Evolutionary conservation across 1,140 invertebrate genomes (phyloP).

Genomic region (Trypoxylus dichotomus): DNA sequence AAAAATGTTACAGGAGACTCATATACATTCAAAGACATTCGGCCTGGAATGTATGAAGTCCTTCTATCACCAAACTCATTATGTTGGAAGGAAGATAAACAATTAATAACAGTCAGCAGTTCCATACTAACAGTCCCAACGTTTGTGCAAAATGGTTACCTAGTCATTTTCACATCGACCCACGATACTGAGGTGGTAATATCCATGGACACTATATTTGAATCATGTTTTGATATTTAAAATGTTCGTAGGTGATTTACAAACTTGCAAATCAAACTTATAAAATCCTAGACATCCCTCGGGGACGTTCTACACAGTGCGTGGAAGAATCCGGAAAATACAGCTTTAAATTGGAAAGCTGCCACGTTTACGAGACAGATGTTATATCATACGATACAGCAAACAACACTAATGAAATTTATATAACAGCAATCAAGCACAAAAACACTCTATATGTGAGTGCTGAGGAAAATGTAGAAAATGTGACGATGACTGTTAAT

Average conservation of each 20-base stretch:
- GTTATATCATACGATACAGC: slow-evolving; percentile 55
- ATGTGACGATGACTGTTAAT: slow-evolving; percentile 48
- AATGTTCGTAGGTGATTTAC: slow-evolving; percentile 27
- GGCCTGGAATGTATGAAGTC: slow-evolving; percentile 81
- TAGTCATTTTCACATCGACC: slow-evolving; percentile 66
- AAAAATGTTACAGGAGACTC: slow-evolving; percentile 61
- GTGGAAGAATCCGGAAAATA: slow-evolving; percentile 71
- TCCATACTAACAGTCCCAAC: slow-evolving; percentile 66
- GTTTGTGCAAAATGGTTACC: slow-evolving; percentile 78
- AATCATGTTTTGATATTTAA: not conserved
- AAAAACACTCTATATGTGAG: slow-evolving; percentile 44
- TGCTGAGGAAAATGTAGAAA: slow-evolving; percentile 45
- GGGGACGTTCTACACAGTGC: slow-evolving; percentile 60
- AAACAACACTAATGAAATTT: slow-evolving; percentile 48
- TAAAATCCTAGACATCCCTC: slow-evolving; percentile 37
- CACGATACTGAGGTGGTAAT: slow-evolving; percentile 67
- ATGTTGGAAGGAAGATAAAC: slow-evolving; percentile 72
- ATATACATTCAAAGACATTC: slow-evolving; percentile 77
- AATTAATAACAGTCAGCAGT: slow-evolving; percentile 67
- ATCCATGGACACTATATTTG: not conserved
- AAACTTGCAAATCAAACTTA: slow-evolving; percentile 39
- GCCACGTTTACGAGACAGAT: slow-evolving; percentile 74
- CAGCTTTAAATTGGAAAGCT: slow-evolving; percentile 75
- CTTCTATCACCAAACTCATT: slow-evolving; percentile 66
- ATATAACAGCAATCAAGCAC: slow-evolving; percentile 52